These are phyloP conservation scores for Drosophila repletoides DNA, from an alignment of 1,140 invertebrate species.

Conservation along the genomic window DNA sequence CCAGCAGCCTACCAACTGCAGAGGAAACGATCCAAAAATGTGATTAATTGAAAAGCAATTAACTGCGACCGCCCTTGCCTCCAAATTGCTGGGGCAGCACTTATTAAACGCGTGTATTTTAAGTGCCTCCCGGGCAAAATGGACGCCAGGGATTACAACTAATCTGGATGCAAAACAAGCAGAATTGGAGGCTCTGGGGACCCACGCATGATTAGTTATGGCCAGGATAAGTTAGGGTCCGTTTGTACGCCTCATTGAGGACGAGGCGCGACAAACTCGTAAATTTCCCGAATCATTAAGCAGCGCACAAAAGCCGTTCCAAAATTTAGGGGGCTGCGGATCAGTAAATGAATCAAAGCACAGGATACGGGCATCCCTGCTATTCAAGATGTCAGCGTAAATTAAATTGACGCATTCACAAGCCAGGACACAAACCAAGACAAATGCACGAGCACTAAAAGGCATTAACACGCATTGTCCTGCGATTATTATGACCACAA, in stretches of 20 bases:
- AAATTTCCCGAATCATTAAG: conserved; percentile 75
- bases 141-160: conserved; percentile 49
- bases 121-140: conserved; percentile 3
- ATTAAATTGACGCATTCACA: conserved; percentile 39
- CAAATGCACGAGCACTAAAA: conserved; percentile 17
- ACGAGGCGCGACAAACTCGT: conserved; percentile 41
- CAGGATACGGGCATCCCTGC: conserved; percentile 3
- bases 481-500: conserved; percentile 37
- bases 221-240: not conserved
- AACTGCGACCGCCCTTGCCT: conserved; percentile 20
- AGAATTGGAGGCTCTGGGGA: not conserved
- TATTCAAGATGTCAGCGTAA: conserved; percentile 37
- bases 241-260: conserved; percentile 57
- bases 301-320: conserved; percentile 40
- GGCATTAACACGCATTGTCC: conserved; percentile 46
- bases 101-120: conserved; percentile 29
- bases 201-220: conserved; percentile 65
- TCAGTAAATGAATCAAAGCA: conserved; percentile 40
- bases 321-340: not conserved
- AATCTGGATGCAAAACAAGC: conserved; percentile 56
- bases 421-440: conserved; percentile 2
- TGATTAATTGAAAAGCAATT: conserved; percentile 68
- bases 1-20: not conserved
- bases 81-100: not conserved
- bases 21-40: conserved; percentile 19